Base-by-base conservation (phyloP, 2,113 vertebrate genomes). In the Stegostoma tigrinum region DNA sequence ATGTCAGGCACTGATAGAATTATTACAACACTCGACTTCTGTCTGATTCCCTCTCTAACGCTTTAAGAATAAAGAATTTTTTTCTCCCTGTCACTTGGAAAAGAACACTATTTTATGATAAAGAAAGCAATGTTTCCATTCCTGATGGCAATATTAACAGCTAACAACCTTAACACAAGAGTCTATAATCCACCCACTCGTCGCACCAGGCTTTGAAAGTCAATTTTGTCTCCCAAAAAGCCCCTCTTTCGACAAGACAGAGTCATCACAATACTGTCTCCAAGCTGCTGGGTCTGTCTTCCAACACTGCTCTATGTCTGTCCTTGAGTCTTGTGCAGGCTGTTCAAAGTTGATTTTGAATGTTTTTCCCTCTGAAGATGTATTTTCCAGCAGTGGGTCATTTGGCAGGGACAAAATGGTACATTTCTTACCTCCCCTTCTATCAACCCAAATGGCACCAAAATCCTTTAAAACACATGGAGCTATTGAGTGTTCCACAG, bases 91-190 rank as follows among this genome's bases (percentile, higher is more conserved):
- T 61, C 7, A 12, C 55, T 61, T 24, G 30, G 15, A n/a, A 90
- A 34, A 61, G 87, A 64, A 90, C 87, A 17, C 86, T 90, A 64
- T 90, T 90, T 90, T 64, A 90, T 61, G 87, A 64, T 90, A 64
- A 89, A 90, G 87, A 90, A 90, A 90, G 52, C 55, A 90, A 64
- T 90, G 52, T 90, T 90, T 90, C 30, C 30, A 34, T 34, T n/a
- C 55, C 30, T 14, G 55, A 4, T n/a, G 30, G 52, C 1, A 30
- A n/a, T 90, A 64, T 90, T 90, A 90, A 64, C 87, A 90, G 87
- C 87, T 90, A 64, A 34, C 87, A 90, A 30, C 55, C 34, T 90
- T 17, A 61, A 90, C 10, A 61, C 30, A 15, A 64, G 27, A 6
- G 52, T 30, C 30, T 34, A 34, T 90, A 64, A 90, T 30, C 30